A percentile compares a stretch with the other conserved stretches of the same genome.
Conservation (phyloP, 2,797 vertebrate genomes). For the Acipenser oxyrinchus region DNA sequence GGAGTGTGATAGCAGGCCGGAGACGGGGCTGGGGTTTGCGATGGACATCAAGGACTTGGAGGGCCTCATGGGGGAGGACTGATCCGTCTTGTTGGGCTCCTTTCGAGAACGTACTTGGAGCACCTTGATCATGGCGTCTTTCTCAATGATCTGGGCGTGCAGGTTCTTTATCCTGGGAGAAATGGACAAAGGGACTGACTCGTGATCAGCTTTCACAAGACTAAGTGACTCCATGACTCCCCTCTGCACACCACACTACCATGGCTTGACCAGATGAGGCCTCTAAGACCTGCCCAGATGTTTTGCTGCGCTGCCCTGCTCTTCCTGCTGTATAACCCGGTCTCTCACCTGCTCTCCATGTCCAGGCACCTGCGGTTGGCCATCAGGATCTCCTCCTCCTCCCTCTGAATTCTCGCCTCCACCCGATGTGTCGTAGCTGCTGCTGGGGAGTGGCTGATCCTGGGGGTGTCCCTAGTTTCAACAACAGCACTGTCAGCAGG, state of each 20-base stretch:
- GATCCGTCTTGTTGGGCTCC: slow-evolving; percentile 79
- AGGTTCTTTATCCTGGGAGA: slow-evolving; percentile 87
- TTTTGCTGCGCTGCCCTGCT: not conserved
- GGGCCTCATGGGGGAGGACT: slow-evolving; percentile 84
- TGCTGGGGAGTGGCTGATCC: slow-evolving; percentile 79
- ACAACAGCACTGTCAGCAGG: too few relatives aligned
- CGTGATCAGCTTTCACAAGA: not conserved
- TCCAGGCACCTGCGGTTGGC: slow-evolving; percentile 94
- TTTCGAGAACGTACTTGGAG: slow-evolving; percentile 94
- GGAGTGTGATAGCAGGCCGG: slow-evolving; percentile 77
- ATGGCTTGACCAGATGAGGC: too few relatives aligned
- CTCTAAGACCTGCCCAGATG: not conserved
- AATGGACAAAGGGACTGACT: not conserved
- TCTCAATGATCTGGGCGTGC: slow-evolving; percentile 97
- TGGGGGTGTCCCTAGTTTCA: slow-evolving; percentile 73
- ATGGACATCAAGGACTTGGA: slow-evolving; percentile 97
- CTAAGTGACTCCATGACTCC: not conserved
- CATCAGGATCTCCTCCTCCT: slow-evolving; percentile 95
- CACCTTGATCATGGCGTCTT: slow-evolving; percentile 98
- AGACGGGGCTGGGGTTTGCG: slow-evolving; percentile 74
- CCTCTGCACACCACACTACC: not conserved
- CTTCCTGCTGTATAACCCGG: not conserved
- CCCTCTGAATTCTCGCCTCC: slow-evolving; percentile 93
- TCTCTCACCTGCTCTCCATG: slow-evolving; percentile 89
- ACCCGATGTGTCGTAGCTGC: slow-evolving; percentile 90